Base-by-base conservation (phyloP, 2,113 vertebrate species). In the Sula dactylatra region DNA sequence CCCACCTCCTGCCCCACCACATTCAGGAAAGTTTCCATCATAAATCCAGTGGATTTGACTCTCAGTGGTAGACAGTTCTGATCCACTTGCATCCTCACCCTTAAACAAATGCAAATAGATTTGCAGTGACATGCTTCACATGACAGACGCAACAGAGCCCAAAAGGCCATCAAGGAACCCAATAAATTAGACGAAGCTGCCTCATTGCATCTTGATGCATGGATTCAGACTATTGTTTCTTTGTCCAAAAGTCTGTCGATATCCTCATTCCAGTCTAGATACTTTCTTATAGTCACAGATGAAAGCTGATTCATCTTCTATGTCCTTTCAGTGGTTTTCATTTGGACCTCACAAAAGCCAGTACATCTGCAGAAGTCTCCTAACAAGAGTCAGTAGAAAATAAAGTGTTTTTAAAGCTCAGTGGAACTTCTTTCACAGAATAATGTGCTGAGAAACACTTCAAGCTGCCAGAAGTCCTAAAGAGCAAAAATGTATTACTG, bases 221-320 rank as follows among this genome's bases (percentile, higher is more conserved):
- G 24, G 29, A 17, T 67, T 61, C 58, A 72, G 31, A 20, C 8
- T 59, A 11, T 9, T 3, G 5, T 15, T 66, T 24, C 58, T 58
- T n/a, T 31, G 5, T 49, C 15, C 16, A 61, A 11, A 72, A 61
- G 16, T 13, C 58, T 93, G 26, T 71, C 58, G 18, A 36, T 29
- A 40, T 21, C 15, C 34, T 65, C 58, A 45, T 36, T 83, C 21
- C 40, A 76, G 6, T 13, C 9, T 11, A 76, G 40, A 22, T 44
- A 18, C 8, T 47, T 73, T 40, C n/a, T 40, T 55, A 25, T 0
- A 52, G 21, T 44, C 14, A 25, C 1, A 1, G 14, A 3, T 76
- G 45, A 92, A 86, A 90, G 27, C 7, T 69, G 34, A 65, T 61
- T 36, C 18, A 38, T 65, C 10, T 50, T 47, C 7, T 74, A 6